Evolutionary conservation across 2,113 vertebrate genomes (phyloP).

Genomic region (Carollia perspicillata): DNA sequence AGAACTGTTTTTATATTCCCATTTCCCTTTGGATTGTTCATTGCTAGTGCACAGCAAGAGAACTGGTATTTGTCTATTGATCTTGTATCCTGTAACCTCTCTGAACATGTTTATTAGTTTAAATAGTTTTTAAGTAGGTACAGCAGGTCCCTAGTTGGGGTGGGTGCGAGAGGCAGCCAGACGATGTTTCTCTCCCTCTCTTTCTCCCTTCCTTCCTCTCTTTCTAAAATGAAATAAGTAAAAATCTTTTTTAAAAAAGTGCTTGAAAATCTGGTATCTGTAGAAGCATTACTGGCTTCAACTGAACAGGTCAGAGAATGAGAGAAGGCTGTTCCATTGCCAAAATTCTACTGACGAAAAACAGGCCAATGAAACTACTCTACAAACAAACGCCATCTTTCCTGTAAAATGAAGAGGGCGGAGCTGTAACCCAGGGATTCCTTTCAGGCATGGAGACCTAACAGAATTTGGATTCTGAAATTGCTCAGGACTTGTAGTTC

Average conservation of each 20-base stretch:
- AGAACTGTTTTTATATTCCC: too few species aligned
- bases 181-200: too few species aligned
- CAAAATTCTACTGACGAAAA: neutral
- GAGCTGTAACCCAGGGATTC: neutral
- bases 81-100: neutral
- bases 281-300: neutral
- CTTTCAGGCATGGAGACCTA: neutral
- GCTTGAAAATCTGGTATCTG: neutral
- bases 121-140: neutral
- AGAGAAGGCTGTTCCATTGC: neutral
- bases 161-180: too few species aligned
- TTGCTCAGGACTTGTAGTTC: neutral
- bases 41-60: neutral
- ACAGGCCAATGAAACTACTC: neutral
- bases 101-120: neutral
- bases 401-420: neutral
- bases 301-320: neutral
- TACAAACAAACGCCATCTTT: neutral
- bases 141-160: too few species aligned
- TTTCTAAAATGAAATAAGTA: too few species aligned
- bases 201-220: too few species aligned
- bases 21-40: neutral
- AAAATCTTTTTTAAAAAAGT: neutral
- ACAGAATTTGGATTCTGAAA: neutral
- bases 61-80: neutral